These are phyloP conservation scores for Hippopotamyrus pictus DNA, from an alignment of 2,797 vertebrate genomes.

Conservation along the genomic window DNA sequence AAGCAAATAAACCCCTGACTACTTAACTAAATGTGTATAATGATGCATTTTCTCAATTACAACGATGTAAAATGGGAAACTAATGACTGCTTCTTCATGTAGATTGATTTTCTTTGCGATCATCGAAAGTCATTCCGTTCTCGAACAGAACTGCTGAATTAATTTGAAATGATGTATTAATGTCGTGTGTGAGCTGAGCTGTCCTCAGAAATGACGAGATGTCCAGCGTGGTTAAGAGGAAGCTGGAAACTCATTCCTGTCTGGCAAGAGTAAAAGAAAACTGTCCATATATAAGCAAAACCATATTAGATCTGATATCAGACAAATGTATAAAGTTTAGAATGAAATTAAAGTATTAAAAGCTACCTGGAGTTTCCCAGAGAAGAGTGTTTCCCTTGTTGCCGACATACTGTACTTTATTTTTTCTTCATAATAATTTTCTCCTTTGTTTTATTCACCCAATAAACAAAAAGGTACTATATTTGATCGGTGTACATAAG, in stretches of 20 bases:
- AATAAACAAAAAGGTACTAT: background rate
- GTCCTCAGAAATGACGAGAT: background rate
- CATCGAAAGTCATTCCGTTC: background rate
- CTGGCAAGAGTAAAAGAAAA: background rate
- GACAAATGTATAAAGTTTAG: background rate
- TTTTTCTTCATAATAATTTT: background rate
- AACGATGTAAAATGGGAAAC: background rate
- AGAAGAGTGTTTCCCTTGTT: background rate
- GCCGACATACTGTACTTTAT: background rate
- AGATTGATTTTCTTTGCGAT: constrained; percentile 8
- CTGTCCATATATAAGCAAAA: background rate
- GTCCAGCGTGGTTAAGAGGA: background rate
- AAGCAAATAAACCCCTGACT: constrained; percentile 9
- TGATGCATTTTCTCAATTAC: constrained; percentile 5
- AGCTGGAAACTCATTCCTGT: background rate
- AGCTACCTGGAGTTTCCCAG: background rate
- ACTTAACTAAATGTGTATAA: background rate
- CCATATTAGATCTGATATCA: background rate
- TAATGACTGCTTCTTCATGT: background rate
- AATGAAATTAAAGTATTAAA: background rate
- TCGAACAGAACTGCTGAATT: background rate
- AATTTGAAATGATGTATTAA: constrained; percentile 3
- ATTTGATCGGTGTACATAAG: background rate
- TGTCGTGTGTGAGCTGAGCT: background rate
- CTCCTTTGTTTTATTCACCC: background rate